phyloP scores from a whole-genome alignment of 2,797 vertebrate genomes.

The Sciaenops ocellatus region DNA sequence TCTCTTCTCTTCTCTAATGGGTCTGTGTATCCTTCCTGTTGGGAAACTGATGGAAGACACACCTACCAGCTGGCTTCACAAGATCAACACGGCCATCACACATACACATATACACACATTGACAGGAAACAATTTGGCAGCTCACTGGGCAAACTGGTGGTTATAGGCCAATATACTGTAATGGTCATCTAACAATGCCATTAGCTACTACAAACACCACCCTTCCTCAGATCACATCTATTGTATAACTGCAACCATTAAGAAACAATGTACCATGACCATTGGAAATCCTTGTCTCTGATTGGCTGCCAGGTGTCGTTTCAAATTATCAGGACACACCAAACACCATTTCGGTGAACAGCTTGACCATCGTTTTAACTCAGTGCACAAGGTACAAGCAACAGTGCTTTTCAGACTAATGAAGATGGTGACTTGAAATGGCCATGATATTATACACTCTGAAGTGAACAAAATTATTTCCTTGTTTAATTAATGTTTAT shows the following conservation, averaged over 20 bases:
- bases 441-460: too few species aligned
- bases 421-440: too few species aligned
- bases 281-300: constrained; percentile 3
- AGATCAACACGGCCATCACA: constrained; percentile 43
- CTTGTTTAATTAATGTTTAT: background rate
- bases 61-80: constrained; percentile 66
- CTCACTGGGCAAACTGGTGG: constrained; percentile 58
- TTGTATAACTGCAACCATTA: constrained; percentile 31
- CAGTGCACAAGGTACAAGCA: background rate
- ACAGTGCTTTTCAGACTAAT: background rate
- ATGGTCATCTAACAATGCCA: constrained; percentile 53
- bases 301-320: constrained; percentile 10
- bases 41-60: constrained; percentile 69
- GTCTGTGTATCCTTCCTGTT: constrained; percentile 68
- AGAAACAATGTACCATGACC: constrained; percentile 23
- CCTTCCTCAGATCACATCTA: constrained; percentile 41
- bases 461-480: background rate
- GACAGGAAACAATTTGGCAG: constrained; percentile 77
- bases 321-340: background rate
- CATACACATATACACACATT: constrained; percentile 24
- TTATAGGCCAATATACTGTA: constrained; percentile 65
- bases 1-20: constrained; percentile 64
- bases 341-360: background rate
- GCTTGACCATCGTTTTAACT: background rate
- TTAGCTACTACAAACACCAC: constrained; percentile 54